Evolutionary conservation across 2,113 vertebrate genomes (phyloP).

Genomic region (Lagopus muta): DNA sequence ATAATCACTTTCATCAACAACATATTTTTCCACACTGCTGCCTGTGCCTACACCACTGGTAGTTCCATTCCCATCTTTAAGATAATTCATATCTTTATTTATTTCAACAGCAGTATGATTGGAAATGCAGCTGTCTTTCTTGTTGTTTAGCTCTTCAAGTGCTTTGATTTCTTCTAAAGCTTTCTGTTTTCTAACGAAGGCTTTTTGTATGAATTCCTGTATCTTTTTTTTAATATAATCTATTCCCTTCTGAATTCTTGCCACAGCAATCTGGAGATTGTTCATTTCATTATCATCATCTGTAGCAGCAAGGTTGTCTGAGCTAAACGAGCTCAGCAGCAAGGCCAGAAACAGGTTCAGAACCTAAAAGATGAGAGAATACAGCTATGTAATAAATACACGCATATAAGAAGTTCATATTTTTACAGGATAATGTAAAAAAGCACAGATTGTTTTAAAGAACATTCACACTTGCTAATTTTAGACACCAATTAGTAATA

Average conservation of each 20-base stretch:
- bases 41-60: constrained; percentile 89
- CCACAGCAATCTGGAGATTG: constrained; percentile 92
- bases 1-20: constrained; percentile 85
- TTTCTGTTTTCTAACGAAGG: constrained; percentile 80
- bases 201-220: constrained; percentile 79
- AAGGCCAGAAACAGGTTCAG: constrained; percentile 97
- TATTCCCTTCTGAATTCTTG: constrained; percentile 88
- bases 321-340: constrained; percentile 96
- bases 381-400: not conserved
- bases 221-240: constrained; percentile 82
- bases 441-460: not conserved
- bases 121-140: constrained; percentile 88
- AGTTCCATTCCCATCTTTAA: constrained; percentile 89
- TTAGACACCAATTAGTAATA: not conserved
- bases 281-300: constrained; percentile 93
- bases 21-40: constrained; percentile 88
- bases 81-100: constrained; percentile 85
- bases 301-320: constrained; percentile 89
- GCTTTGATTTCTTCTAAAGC: constrained; percentile 83
- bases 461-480: not conserved
- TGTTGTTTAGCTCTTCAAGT: constrained; percentile 86
- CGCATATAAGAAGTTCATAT: not conserved
- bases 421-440: not conserved
- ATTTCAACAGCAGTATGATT: constrained; percentile 89
- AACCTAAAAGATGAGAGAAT: constrained; percentile 81